Conservation (phyloP, 1,140 invertebrate genomes). For the Triops cancriformis region DNA sequence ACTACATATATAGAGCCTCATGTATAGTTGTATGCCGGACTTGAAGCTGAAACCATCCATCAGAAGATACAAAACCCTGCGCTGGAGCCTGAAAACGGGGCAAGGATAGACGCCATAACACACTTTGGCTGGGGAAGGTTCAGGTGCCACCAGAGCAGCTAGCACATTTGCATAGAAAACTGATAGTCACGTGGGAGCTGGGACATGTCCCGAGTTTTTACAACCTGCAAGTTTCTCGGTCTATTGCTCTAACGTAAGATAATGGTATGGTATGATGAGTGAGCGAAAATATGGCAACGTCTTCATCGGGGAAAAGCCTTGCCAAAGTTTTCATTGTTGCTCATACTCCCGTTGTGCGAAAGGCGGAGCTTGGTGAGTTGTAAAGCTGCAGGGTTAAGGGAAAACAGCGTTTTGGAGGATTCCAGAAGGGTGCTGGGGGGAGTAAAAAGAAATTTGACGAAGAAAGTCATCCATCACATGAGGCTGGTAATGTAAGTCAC, state of each 20-base stretch:
- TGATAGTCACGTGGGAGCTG: constrained; percentile 7
- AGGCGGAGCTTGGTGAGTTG: background rate
- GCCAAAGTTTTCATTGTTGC: background rate
- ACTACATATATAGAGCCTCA: background rate
- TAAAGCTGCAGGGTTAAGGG: background rate
- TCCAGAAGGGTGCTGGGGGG: background rate
- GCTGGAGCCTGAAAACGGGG: background rate
- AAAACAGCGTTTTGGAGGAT: background rate
- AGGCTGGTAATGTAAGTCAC: background rate
- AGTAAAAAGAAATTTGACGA: background rate
- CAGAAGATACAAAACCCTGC: background rate
- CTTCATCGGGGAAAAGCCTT: background rate
- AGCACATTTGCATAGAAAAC: background rate
- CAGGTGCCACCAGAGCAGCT: background rate
- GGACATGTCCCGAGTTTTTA: background rate
- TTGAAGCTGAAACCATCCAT: constrained; percentile 3
- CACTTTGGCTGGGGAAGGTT: background rate
- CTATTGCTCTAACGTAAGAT: background rate
- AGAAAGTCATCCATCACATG: constrained; percentile 3
- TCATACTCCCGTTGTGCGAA: background rate
- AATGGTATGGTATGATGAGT: background rate
- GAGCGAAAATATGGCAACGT: background rate
- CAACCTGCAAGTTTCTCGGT: background rate
- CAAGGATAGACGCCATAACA: background rate
- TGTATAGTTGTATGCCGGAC: background rate